Percentiles rank a stretch among this genome's conserved stretches.
Evolutionary conservation across 2,113 vertebrate species (phyloP).

Genomic region (Phaethornis superciliosus): DNA sequence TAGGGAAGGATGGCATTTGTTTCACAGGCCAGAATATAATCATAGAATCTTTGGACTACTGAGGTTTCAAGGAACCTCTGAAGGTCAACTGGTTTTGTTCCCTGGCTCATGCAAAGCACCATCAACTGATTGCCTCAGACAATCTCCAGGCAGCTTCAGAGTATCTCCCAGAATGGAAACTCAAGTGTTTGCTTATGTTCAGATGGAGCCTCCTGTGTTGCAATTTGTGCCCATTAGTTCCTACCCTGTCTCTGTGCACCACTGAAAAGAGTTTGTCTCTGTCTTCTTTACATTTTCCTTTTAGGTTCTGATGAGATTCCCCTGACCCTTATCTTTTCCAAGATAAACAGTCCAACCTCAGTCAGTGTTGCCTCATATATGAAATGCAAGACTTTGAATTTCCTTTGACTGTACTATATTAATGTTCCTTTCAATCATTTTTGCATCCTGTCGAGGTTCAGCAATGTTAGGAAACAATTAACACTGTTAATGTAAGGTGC

Average conservation of each 20-base stretch:
- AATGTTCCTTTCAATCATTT: not conserved
- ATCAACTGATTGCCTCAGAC: not conserved
- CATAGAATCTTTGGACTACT: not conserved
- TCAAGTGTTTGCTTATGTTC: not conserved
- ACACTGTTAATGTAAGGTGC: not conserved
- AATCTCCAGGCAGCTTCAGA: not conserved
- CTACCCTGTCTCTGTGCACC: not conserved
- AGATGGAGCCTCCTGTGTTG: fast-evolving
- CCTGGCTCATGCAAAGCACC: not conserved
- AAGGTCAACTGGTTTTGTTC: not conserved
- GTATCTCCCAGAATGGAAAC: not conserved
- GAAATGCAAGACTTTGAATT: not conserved
- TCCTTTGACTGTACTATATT: not conserved
- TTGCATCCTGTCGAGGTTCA: not conserved
- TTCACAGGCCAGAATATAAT: not conserved
- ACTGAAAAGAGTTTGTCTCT: not conserved
- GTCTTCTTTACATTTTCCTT: not conserved
- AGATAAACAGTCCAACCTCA: not conserved
- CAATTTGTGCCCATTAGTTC: not conserved
- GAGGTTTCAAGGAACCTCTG: not conserved
- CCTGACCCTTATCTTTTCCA: not conserved
- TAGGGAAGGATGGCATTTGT: not conserved
- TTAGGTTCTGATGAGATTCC: not conserved
- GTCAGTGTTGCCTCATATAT: not conserved
- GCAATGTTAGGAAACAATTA: not conserved